phyloP scores from a whole-genome alignment of 2,888 invertebrate genomes.

The Clivina fossor region DNA sequence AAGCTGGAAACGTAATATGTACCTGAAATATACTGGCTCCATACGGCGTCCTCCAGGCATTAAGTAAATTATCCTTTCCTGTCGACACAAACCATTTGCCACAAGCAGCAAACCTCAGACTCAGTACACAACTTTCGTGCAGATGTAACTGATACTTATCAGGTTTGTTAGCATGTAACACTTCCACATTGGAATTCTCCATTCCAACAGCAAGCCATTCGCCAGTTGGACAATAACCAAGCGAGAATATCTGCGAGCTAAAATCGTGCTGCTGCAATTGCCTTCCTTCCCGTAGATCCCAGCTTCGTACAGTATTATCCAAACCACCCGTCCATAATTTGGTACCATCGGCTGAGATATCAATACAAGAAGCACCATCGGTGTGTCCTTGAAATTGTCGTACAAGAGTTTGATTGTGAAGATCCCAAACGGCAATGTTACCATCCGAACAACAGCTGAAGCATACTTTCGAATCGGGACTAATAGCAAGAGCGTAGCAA shows the following conservation, averaged over 20 bases:
- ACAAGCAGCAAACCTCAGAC: slow-evolving; percentile 90
- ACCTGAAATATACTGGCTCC: slow-evolving; percentile 99
- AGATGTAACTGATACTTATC: slow-evolving; percentile 95
- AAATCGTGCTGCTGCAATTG: slow-evolving; percentile 96
- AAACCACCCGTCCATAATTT: slow-evolving; percentile 91
- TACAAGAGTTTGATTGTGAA: slow-evolving; percentile 87
- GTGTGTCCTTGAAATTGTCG: slow-evolving; percentile 95
- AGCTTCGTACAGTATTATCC: slow-evolving; percentile 94
- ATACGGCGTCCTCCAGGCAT: slow-evolving; percentile 97
- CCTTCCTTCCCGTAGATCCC: slow-evolving; percentile 92
- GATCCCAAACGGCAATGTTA: slow-evolving; percentile 95
- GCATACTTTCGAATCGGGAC: slow-evolving; percentile 95
- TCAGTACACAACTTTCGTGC: slow-evolving; percentile 96
- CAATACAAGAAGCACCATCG: slow-evolving; percentile 97
- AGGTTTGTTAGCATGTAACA: slow-evolving; percentile 84
- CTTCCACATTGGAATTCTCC: slow-evolving; percentile 97
- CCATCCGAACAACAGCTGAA: slow-evolving; percentile 99
- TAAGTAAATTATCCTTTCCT: slow-evolving; percentile 96
- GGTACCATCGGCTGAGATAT: slow-evolving; percentile 91
- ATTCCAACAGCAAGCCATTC: slow-evolving; percentile 98
- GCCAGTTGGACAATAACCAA: slow-evolving; percentile 92
- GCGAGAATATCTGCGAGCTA: slow-evolving; percentile 83
- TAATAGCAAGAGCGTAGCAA: slow-evolving; percentile 96
- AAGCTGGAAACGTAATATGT: no score
- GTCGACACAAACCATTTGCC: slow-evolving; percentile 99